phyloP scores from a whole-genome alignment of 2,888 invertebrate species.

The Volucella inanis region DNA sequence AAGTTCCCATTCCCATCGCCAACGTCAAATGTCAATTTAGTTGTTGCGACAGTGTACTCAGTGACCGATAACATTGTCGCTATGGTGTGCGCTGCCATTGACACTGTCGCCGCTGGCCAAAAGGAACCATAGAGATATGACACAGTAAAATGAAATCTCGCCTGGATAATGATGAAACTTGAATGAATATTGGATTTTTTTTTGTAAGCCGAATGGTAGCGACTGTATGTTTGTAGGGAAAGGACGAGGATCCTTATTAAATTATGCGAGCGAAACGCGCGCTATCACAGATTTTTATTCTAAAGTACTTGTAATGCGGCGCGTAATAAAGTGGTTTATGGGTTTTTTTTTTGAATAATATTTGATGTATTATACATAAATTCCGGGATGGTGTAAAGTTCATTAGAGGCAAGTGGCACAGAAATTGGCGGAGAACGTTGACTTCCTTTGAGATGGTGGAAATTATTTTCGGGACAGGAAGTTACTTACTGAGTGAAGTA shows the following conservation, averaged over 20 bases:
- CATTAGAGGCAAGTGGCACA: slow-evolving; percentile 1
- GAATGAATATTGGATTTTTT: slow-evolving; percentile 30
- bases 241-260: neutral
- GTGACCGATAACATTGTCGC: neutral
- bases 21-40: slow-evolving; percentile 50
- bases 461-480: no score
- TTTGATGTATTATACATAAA: slow-evolving; percentile 5
- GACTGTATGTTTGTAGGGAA: neutral
- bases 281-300: slow-evolving; percentile 38
- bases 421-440: no score
- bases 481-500: no score
- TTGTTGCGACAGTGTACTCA: slow-evolving; percentile 8
- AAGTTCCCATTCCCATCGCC: neutral
- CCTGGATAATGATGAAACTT: slow-evolving; percentile 43
- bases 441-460: no score
- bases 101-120: neutral
- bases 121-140: neutral
- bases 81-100: neutral
- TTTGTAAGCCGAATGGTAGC: neutral
- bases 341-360: slow-evolving; percentile 31
- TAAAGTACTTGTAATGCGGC: slow-evolving; percentile 39
- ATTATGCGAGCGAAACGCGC: slow-evolving; percentile 20
- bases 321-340: slow-evolving; percentile 36
- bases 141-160: slow-evolving; percentile 34
- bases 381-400: slow-evolving; percentile 1